These are phyloP conservation scores for Noturus placidus DNA, from an alignment of 2,113 vertebrate genomes.

Conservation along the genomic window DNA sequence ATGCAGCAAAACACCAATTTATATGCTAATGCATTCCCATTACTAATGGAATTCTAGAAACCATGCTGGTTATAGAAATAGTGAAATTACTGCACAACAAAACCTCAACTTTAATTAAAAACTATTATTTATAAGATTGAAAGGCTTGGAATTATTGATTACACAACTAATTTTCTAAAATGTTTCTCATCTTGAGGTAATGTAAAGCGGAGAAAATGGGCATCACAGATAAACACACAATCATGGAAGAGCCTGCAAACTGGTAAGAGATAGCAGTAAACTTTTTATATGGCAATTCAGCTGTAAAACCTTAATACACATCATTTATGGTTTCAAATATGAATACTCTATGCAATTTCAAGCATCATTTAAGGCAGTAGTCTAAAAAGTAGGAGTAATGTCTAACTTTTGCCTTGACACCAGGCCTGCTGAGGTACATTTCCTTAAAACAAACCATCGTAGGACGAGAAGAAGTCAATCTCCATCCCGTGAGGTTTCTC, in stretches of 20 bases:
- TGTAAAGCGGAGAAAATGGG: conserved; percentile 23
- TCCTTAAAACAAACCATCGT: not conserved
- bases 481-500: conserved; percentile 49
- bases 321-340: not conserved
- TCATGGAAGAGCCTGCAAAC: conserved; percentile 22
- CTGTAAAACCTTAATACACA: not conserved
- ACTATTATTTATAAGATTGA: conserved; percentile 19
- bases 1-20: conserved; percentile 51
- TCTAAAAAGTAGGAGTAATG: not conserved
- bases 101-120: conserved; percentile 29
- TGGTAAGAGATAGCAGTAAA: conserved; percentile 38
- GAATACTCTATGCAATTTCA: not conserved
- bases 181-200: conserved; percentile 26
- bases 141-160: conserved; percentile 4
- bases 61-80: conserved; percentile 39
- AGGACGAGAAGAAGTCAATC: conserved; percentile 41
- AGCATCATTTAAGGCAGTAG: not conserved
- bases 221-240: conserved; percentile 26
- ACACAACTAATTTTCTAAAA: not conserved
- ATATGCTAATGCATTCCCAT: conserved; percentile 52
- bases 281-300: not conserved
- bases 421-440: conserved; percentile 35
- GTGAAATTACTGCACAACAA: conserved; percentile 24
- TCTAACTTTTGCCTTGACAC: not conserved
- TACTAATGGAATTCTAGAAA: conserved; percentile 43